Percentiles rank a stretch among this genome's conserved stretches.
Conservation (phyloP, 2,113 vertebrate species). For the Peromyscus polionotus region DNA sequence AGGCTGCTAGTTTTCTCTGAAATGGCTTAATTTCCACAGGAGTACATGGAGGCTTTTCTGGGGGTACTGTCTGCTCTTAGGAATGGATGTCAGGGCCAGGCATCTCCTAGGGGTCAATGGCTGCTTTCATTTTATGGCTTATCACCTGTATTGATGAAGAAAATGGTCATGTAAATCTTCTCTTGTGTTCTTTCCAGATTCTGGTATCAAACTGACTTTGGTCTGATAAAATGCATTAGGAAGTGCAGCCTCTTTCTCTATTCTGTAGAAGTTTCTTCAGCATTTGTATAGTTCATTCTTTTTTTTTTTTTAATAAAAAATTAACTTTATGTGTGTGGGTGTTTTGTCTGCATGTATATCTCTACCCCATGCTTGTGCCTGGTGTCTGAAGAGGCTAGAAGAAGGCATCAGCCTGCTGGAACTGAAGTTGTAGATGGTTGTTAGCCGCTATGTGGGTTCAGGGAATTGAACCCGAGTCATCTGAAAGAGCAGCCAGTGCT, state of each 20-base stretch:
- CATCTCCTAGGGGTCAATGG: background rate
- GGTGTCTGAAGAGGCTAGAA: background rate
- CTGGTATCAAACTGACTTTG: background rate
- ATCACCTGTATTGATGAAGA: background rate
- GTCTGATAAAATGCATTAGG: background rate
- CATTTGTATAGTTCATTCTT: background rate
- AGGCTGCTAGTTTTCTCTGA: background rate
- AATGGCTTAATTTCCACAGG: background rate
- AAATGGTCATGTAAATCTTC: too few relatives aligned
- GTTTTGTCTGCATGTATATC: background rate
- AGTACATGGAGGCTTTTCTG: background rate
- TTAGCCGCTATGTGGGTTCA: background rate
- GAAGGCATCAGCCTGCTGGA: background rate
- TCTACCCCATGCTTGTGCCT: background rate
- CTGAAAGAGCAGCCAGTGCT: background rate
- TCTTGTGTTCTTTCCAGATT: background rate
- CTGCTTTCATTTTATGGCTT: background rate
- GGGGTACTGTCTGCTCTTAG: background rate
- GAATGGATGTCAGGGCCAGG: background rate
- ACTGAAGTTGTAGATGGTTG: background rate
- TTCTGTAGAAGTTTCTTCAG: background rate
- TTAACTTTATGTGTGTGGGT: background rate
- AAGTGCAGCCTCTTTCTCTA: background rate
- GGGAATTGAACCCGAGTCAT: background rate
- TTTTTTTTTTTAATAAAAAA: background rate